Base-by-base conservation (phyloP, 2,888 invertebrate genomes). In the Spodoptera littoralis region DNA sequence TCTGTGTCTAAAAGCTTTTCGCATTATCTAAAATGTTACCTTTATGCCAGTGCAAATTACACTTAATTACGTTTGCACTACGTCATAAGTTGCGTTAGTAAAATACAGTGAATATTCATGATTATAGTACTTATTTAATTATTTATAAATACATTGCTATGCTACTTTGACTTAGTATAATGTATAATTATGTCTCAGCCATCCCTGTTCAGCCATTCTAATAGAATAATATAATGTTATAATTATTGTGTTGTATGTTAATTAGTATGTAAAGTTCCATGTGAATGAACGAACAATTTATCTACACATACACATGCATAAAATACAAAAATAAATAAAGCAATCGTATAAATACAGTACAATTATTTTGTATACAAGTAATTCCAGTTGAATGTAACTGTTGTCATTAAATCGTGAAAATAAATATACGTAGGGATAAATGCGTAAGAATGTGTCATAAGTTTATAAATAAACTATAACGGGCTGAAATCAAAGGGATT, bases 301-400 rank as follows among this genome's bases (percentile, higher is more conserved):
- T 61, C 63, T 79, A 79, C 44, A 41, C 62, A 75, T 36, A 66
- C 57, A 71, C 80, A 80, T 81, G 77, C 77, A 67, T 66, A 42
- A 36, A 36, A 36, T 9, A 36, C 6, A 36, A 9, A 6, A 36
- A 9, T 22, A 13, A 13, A 44, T 44, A 8, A 55, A 55, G 13
- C 36, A 54, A 30, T 36, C 11, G 27, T 42, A 56, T 27, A 48
- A 8, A 47, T 11, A 18, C 18, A 2, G 12, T 11, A 5, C 41
- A 24, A 4, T 3, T 27, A 43, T 43, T 13, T 48, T 0, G 8
- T 48, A 18, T 22, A 11, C 54, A 63, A 67, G 51, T 43, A 54
- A 60, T 46, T 67, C 64, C 9, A 43, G 27, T 57, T 22, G 44
- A 22, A 56, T 30, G 13, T 49, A 47, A 24, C 8, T n/a, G 12